phyloP scores from a whole-genome alignment of 2,888 invertebrate genomes.

The Achlya flavicornis region DNA sequence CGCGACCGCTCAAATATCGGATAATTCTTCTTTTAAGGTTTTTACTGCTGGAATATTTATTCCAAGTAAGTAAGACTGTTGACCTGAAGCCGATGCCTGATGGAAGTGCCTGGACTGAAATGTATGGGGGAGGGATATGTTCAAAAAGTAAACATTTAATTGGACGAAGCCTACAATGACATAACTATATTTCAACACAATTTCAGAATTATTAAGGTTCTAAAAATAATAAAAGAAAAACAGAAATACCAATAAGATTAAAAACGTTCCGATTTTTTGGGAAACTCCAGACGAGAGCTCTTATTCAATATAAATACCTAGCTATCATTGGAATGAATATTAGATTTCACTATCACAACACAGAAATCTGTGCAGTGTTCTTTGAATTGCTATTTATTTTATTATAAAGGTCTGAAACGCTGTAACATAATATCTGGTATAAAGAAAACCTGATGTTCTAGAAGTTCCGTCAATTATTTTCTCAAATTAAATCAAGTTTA shows the following conservation, averaged over 20 bases:
- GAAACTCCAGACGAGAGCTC: slow-evolving; percentile 47
- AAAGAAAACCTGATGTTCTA: neutral
- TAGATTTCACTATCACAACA: slow-evolving; percentile 68
- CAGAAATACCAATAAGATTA: slow-evolving; percentile 47
- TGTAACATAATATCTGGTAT: neutral
- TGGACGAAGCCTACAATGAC: too few relatives aligned
- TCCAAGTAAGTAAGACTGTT: neutral
- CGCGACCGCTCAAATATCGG: slow-evolving; percentile 8
- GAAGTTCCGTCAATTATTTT: neutral
- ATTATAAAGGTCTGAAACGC: slow-evolving; percentile 19
- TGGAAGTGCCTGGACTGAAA: too few relatives aligned
- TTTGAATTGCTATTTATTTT: slow-evolving; percentile 13
- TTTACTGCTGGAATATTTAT: neutral
- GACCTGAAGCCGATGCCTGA: too few relatives aligned
- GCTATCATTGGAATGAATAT: slow-evolving; percentile 72
- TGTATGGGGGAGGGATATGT: too few relatives aligned
- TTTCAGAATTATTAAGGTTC: neutral
- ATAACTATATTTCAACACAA: too few relatives aligned
- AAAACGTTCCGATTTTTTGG: slow-evolving; percentile 49
- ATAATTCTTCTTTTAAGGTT: slow-evolving; percentile 5
- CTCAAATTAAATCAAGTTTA: neutral
- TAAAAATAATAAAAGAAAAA: slow-evolving; percentile 29
- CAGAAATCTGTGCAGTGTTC: slow-evolving; percentile 46
- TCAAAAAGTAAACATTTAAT: too few relatives aligned
- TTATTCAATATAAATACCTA: slow-evolving; percentile 66